Evolutionary conservation across 2,888 invertebrate genomes (phyloP), one percentile per base, ranked within the genome.

Genomic region (Macaria liturata): DNA sequence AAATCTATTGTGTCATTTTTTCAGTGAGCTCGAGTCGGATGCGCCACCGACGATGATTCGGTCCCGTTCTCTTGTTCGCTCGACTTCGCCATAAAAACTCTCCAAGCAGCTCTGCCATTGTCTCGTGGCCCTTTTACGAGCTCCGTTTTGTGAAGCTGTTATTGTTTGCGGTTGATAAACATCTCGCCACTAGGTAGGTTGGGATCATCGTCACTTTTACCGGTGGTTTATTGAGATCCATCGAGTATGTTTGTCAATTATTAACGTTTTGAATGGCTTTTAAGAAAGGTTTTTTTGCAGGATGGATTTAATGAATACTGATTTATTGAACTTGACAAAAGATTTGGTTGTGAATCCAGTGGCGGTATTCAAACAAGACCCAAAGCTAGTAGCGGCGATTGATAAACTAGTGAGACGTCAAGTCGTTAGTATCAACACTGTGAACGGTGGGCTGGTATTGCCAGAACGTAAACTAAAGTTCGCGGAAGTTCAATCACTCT

Each of bases 101-200:
- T 86, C 74, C 59, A 79, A 86, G 84, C 79, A 88, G 83, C 85
- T 83, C 80, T 78, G 77, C 89, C 75, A 89, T 91, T 91, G 91
- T 91, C 87, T 91, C 84, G 78, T 81, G 86, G 82, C 80, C 86
- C 88, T 87, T 89, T 91, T 91, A 91, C 86, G 90, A 90, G 84
- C 86, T 78, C 83, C 75, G 86, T 88, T 88, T 90, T 91, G 87
- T 88, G 84, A 83, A 75, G 88, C 84, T 89, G 89, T 91, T 90
- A 91, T 91, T 91, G 90, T 91, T 91, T 90, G 89, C 84, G 88
- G 89, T 86, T 84, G 91, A 91, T 91, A 91, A 91, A 88, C 88
- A 91, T 91, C 91, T 86, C 86, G 83, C 88, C 88, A 87, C 88
- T 87, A 81, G 84, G 86, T 88, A 86, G 90, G 88, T 83, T 85